Evolutionary conservation across 2,113 vertebrate genomes (phyloP).

Genomic region (Micronisus gabar): DNA sequence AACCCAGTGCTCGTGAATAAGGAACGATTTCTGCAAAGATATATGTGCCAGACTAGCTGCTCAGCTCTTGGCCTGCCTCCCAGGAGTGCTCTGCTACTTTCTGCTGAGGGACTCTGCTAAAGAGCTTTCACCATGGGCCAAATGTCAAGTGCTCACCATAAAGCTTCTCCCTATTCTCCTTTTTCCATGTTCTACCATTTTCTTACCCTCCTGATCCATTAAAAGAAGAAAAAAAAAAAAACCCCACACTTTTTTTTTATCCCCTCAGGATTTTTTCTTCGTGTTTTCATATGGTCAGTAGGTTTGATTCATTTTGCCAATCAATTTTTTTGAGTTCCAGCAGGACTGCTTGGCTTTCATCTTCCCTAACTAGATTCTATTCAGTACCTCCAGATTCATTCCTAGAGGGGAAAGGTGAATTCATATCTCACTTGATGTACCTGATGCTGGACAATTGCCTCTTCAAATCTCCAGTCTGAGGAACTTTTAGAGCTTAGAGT

Average conservation of each 20-base stretch:
- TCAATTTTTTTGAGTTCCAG: neutral
- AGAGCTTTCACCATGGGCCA: neutral
- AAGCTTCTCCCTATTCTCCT: neutral
- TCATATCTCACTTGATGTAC: neutral
- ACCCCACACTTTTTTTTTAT: neutral
- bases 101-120: neutral
- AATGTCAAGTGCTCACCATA: neutral
- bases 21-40: neutral
- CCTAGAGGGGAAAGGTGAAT: neutral
- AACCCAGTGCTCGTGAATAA: neutral
- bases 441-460: neutral
- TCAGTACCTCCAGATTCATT: neutral
- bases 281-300: neutral
- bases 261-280: neutral
- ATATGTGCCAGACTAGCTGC: neutral
- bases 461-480: neutral
- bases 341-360: neutral
- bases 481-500: neutral
- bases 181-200: neutral
- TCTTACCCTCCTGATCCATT: neutral
- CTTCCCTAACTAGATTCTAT: neutral
- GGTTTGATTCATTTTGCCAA: neutral
- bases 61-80: neutral
- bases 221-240: neutral
- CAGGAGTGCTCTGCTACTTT: neutral